Evolutionary conservation across 2,888 invertebrate species (phyloP).

Genomic region (Altica lythri): DNA sequence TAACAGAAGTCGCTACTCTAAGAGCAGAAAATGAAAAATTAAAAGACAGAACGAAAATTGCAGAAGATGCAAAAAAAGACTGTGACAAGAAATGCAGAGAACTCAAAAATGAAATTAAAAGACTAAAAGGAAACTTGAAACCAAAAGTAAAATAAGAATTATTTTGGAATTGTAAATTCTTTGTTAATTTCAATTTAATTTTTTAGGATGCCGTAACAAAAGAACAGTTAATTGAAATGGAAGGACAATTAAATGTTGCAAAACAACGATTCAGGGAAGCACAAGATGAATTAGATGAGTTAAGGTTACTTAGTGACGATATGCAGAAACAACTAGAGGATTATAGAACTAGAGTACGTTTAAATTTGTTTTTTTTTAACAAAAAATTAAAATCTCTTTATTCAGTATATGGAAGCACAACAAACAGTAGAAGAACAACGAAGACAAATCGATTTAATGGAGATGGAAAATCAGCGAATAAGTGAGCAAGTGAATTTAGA

Average conservation of each 20-base stretch:
- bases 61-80: slow-evolving; percentile 60
- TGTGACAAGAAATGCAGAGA: slow-evolving; percentile 65
- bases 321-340: slow-evolving; percentile 70
- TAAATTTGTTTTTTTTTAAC: too few species aligned
- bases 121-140: slow-evolving; percentile 48
- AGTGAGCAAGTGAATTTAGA: slow-evolving; percentile 74
- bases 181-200: background rate
- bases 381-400: slow-evolving; percentile 1
- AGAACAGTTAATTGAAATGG: slow-evolving; percentile 68
- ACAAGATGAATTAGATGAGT: slow-evolving; percentile 66
- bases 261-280: slow-evolving; percentile 62
- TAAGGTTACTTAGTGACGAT: slow-evolving; percentile 65
- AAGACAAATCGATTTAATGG: slow-evolving; percentile 71
- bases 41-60: slow-evolving; percentile 55
- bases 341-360: slow-evolving; percentile 68
- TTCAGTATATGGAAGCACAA: slow-evolving; percentile 67
- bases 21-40: slow-evolving; percentile 60
- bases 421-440: slow-evolving; percentile 73
- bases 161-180: slow-evolving; percentile 45
- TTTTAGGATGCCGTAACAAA: slow-evolving; percentile 49
- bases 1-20: slow-evolving; percentile 66
- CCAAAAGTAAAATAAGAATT: slow-evolving; percentile 26
- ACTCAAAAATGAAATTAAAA: slow-evolving; percentile 60
- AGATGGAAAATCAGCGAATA: slow-evolving; percentile 72
- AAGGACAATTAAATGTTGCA: slow-evolving; percentile 60